phyloP scores from a whole-genome alignment of 2,113 vertebrate species.

The Cichladusa arquata region DNA sequence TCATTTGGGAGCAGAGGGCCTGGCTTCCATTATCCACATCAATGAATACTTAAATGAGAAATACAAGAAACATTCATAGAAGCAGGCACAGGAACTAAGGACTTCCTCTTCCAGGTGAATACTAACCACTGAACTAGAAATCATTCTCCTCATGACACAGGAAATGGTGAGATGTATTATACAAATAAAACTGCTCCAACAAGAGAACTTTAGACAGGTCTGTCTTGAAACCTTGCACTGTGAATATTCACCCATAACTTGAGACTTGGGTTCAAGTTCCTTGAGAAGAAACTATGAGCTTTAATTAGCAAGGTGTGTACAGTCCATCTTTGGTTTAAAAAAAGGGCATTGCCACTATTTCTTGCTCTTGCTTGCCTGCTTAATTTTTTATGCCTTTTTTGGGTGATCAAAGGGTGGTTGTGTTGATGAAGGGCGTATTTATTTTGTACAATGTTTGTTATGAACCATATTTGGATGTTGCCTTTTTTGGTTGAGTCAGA shows the following conservation, averaged over 20 bases:
- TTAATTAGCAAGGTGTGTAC: conserved; percentile 60
- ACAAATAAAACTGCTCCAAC: conserved; percentile 61
- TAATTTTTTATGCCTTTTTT: conserved; percentile 32
- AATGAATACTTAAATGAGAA: conserved; percentile 65
- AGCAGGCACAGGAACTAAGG: conserved; percentile 45
- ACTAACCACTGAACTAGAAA: conserved; percentile 39
- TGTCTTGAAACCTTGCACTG: conserved; percentile 38
- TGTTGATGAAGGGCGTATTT: conserved; percentile 14
- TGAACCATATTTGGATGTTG: neutral
- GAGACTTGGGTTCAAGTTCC: conserved; percentile 48
- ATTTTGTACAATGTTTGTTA: neutral
- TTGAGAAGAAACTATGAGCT: conserved; percentile 46
- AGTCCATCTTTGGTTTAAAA: neutral
- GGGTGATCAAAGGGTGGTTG: neutral
- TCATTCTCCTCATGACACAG: neutral
- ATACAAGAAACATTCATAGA: conserved; percentile 33
- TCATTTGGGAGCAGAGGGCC: conserved; percentile 49
- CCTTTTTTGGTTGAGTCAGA: neutral
- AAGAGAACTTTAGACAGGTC: conserved; percentile 53
- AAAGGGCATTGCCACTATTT: neutral
- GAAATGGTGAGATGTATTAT: conserved; percentile 34
- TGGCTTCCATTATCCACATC: conserved; percentile 59
- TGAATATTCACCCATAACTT: conserved; percentile 55
- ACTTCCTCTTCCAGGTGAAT: conserved; percentile 60
- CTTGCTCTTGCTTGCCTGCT: conserved; percentile 53